Conservation (phyloP, 2,797 vertebrate genomes). For the Pseudochromis fuscus region DNA sequence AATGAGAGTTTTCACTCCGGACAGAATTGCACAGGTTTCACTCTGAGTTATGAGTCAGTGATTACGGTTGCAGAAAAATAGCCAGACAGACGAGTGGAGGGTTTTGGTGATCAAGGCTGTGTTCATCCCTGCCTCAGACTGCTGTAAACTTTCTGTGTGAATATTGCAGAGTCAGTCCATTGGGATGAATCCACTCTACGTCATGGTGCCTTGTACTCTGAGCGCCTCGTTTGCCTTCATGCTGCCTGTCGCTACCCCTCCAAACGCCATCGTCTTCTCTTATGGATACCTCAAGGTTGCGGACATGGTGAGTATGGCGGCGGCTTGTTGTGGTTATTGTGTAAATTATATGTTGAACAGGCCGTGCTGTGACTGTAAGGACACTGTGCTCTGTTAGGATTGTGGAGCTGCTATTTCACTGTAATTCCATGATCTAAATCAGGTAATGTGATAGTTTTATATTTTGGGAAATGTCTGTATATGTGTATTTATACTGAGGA, state of each 20-base stretch:
- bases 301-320: slow-evolving; percentile 91
- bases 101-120: slow-evolving; percentile 53
- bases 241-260: slow-evolving; percentile 96
- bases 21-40: slow-evolving; percentile 62
- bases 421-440: too few species aligned
- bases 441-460: not conserved
- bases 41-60: slow-evolving; percentile 67
- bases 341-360: slow-evolving; percentile 50
- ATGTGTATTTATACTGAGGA: not conserved
- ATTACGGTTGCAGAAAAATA: slow-evolving; percentile 67
- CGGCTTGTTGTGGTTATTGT: slow-evolving; percentile 29
- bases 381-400: not conserved
- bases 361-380: slow-evolving; percentile 11
- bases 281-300: slow-evolving; percentile 92
- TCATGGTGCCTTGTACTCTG: slow-evolving; percentile 96
- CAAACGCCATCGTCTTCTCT: slow-evolving; percentile 97
- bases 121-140: slow-evolving; percentile 52
- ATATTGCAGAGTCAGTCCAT: slow-evolving; percentile 89
- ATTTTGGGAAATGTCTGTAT: not conserved
- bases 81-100: slow-evolving; percentile 48
- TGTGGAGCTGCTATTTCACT: slow-evolving; percentile 7
- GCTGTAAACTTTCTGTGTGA: slow-evolving; percentile 66
- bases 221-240: slow-evolving; percentile 97
- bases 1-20: slow-evolving; percentile 70
- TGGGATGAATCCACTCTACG: slow-evolving; percentile 92